Percentiles rank a stretch among this genome's conserved stretches.
Evolutionary conservation across 2,113 vertebrate genomes (phyloP).

Genomic region (Lasiurus borealis): DNA sequence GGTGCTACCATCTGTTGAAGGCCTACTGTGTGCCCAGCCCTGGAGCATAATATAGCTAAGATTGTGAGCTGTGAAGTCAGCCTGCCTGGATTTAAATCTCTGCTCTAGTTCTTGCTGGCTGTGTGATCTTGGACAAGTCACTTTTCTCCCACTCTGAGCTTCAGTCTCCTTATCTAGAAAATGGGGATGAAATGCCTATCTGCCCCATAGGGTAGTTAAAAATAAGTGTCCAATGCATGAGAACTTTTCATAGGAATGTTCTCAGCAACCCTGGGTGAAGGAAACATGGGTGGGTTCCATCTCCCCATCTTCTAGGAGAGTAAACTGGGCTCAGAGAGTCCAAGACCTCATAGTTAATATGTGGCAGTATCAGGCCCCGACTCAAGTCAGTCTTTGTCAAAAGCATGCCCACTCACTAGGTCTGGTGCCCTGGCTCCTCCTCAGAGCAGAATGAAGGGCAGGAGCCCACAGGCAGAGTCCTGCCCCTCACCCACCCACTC

Average conservation of each 20-base stretch:
- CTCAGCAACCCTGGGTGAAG: background rate
- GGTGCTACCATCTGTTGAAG: background rate
- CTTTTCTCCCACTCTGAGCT: background rate
- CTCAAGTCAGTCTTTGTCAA: background rate
- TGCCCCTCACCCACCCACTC: background rate
- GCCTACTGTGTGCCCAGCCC: background rate
- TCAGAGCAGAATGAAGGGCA: background rate
- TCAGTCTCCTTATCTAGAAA: slow-evolving; percentile 39
- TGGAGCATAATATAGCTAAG: background rate
- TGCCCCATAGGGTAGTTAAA: background rate
- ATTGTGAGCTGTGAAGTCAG: background rate
- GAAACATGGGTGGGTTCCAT: background rate
- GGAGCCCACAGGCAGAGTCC: background rate
- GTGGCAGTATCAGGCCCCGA: background rate
- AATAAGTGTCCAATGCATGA: background rate
- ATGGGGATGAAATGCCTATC: background rate
- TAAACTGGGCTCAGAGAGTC: background rate
- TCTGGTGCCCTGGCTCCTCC: background rate
- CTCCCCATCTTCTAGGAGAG: background rate
- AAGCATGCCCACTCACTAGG: background rate
- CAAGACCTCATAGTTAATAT: background rate
- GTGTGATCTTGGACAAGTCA: background rate
- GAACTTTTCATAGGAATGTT: background rate
- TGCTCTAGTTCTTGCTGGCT: background rate
- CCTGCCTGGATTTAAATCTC: background rate